These are phyloP conservation scores for Leptopilina boulardi DNA, from an alignment of 1,140 invertebrate species.

Conservation along the genomic window DNA sequence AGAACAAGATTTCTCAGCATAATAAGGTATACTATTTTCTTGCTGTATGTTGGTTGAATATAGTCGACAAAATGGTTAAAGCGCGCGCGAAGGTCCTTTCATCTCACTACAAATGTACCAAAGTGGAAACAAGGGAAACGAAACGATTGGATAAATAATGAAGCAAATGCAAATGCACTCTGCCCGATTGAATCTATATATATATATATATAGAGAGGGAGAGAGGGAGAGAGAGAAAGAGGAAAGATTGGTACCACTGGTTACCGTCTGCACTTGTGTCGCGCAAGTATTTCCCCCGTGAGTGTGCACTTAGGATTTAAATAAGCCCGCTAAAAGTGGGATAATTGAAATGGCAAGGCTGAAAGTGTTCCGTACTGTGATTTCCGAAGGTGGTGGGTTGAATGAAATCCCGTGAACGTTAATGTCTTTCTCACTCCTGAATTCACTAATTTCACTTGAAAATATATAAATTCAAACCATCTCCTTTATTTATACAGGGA, in stretches of 20 bases:
- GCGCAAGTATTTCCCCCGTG: slow-evolving; percentile 44
- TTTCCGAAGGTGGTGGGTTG: slow-evolving; percentile 47
- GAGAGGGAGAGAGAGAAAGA: too few relatives aligned
- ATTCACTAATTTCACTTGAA: background rate
- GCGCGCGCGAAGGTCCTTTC: slow-evolving; percentile 21
- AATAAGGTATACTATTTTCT: slow-evolving; percentile 16
- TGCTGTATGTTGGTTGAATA: slow-evolving; percentile 1
- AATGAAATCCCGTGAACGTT: slow-evolving; percentile 12
- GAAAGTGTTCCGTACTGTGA: slow-evolving; percentile 51
- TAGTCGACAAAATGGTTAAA: slow-evolving; percentile 17
- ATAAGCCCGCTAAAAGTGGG: slow-evolving; percentile 69
- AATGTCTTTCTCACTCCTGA: background rate
- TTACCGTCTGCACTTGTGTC: slow-evolving; percentile 53
- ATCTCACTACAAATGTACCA: slow-evolving; percentile 30
- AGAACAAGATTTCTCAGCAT: slow-evolving; percentile 20
- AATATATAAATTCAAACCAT: too few relatives aligned
- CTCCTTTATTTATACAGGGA: too few relatives aligned
- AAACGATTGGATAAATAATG: slow-evolving; percentile 68
- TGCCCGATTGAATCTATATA: slow-evolving; percentile 48
- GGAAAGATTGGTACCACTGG: slow-evolving; percentile 51
- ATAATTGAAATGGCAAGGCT: slow-evolving; percentile 67
- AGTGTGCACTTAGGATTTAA: slow-evolving; percentile 71
- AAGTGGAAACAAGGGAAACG: slow-evolving; percentile 56
- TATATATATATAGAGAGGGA: too few relatives aligned
- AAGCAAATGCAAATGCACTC: slow-evolving; percentile 67